Evolutionary conservation across 2,113 vertebrate genomes (phyloP), one percentile per base, ranked within the genome.

Genomic region (Thinocorus orbignyianus): DNA sequence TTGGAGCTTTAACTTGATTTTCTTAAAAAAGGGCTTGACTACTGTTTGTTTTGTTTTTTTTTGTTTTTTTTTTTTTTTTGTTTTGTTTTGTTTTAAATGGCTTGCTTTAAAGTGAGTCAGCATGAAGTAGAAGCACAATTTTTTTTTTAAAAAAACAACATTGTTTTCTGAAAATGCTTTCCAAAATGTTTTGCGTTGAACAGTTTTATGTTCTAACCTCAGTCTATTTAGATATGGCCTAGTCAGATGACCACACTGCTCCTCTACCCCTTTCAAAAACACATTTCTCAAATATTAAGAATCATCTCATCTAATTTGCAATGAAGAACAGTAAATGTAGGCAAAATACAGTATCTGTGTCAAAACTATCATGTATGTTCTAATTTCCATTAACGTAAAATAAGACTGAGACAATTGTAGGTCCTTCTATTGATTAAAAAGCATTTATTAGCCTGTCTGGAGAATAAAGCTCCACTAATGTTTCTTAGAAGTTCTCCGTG

Each of bases 21-120:
- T 72, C 4, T 35, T 71, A 58, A 68, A 76, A 62, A 58, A 2
- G 5, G 2, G 2, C 4, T 3, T 35, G 1, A 3, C 1, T 54
- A 3, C 1, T 42, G n/a, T 9, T 46, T n/a, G n/a, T 49, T 80
- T 39, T 33, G 41, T 41, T 41, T 41, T 41, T 10, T 41, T 41
- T 41, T 41, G 41, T 41, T 41, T 41, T 10, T 41, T 41, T 41
- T 41, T 10, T 41, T 41, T 41, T 41, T 10, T 41, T 41, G 10
- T 10, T 41, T 41, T 41, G 41, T 41, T 41, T 41, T 10, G 10
- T 41, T 69, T 41, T 5, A 23, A 44, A 62, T 46, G 25, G 0
- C 2, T 3, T 66, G 57, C 37, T 64, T 54, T 62, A 26, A 77
- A 61, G 23, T 25, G 3, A 3, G 2, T 37, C 6, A 7, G 8